Percentiles rank a stretch among this genome's conserved stretches.
phyloP scores from a whole-genome alignment of 2,888 invertebrate species.

The Sminthurides aquaticus region DNA sequence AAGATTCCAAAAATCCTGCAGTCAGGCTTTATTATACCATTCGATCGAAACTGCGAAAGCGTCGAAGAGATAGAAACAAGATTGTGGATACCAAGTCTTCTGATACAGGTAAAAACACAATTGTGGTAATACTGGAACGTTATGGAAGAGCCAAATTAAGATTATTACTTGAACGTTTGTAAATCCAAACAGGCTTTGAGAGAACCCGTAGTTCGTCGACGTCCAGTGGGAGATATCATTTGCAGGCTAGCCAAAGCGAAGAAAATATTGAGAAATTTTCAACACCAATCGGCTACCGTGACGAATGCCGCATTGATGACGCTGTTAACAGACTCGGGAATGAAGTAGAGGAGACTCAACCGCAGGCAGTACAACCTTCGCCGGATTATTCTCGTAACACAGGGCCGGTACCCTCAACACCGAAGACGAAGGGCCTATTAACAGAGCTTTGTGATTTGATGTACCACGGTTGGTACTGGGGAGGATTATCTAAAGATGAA shows the following conservation, averaged over 20 bases:
- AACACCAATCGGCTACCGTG: slow-evolving; percentile 19
- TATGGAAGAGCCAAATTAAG: too few species aligned
- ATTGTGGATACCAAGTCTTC: slow-evolving; percentile 36
- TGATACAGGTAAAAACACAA: slow-evolving; percentile 39
- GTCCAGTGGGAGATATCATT: slow-evolving; percentile 24
- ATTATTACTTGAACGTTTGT: too few species aligned
- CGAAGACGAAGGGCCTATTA: slow-evolving; percentile 44
- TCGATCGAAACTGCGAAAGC: slow-evolving; percentile 34
- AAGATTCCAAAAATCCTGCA: slow-evolving; percentile 29
- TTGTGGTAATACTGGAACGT: too few species aligned
- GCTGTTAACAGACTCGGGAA: too few species aligned
- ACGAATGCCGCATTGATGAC: slow-evolving; percentile 3
- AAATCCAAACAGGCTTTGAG: slow-evolving; percentile 4
- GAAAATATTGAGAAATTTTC: slow-evolving; percentile 26
- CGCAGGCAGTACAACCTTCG: neutral
- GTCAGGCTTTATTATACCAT: slow-evolving; percentile 34
- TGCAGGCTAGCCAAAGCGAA: slow-evolving; percentile 32
- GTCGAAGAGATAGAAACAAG: slow-evolving; percentile 34
- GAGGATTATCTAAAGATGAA: slow-evolving; percentile 63
- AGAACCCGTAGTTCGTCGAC: neutral
- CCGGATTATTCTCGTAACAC: neutral
- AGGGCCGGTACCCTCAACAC: neutral
- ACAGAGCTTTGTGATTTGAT: slow-evolving; percentile 49
- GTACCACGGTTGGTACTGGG: slow-evolving; percentile 70
- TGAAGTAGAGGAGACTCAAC: neutral